Evolutionary conservation across 2,888 invertebrate genomes (phyloP), one percentile per base, ranked within the genome.

Genomic region (Lasioglossum morio): DNA sequence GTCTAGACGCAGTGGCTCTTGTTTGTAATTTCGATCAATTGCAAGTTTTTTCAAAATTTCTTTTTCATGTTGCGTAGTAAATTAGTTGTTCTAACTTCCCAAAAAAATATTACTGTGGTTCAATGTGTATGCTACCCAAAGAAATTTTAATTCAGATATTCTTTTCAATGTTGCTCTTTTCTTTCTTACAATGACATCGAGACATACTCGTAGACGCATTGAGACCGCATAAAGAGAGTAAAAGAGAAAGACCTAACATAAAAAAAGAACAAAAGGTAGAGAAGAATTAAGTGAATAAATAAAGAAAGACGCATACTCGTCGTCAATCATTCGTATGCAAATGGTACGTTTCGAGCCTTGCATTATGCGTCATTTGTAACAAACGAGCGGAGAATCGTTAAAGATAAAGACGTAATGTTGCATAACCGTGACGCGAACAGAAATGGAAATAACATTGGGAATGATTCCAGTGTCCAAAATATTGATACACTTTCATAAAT

Each of bases 251-350:
- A 40, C n/a, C 14, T 34, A n/a, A 66, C 43, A 37, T 34, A 46
- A 70, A 60, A 60, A 27, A 37, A 16, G 46, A 4, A 46, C 40
- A 23, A 72, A 60, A 19, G n/a, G n/a, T 40, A 43, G 46, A 16
- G 30, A 23, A 53, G 53, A 30, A 63, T 53, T 14, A n/a, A 23
- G 27, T 66, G 27, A 34, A 75, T 74, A 57, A 43, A 34, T 4
- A 16, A n/a, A 48, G 37, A n/a, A 72, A 43, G 72, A n/a, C 30
- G 40, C 80, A 66, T 76, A 79, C 66, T 75, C 82, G 81, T 72
- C 77, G 46, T 46, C 81, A 57, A 89, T 82, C 80, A 80, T 81
- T 79, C 77, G 83, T 84, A 89, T 89, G 89, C 88, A 88, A 89
- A 89, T 89, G 85, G 46, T 40, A 82, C 63, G 86, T 80, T 86